Evolutionary conservation across 2,797 vertebrate species (phyloP), one percentile per base, ranked within the genome.

Genomic region (Onychomys torridus): DNA sequence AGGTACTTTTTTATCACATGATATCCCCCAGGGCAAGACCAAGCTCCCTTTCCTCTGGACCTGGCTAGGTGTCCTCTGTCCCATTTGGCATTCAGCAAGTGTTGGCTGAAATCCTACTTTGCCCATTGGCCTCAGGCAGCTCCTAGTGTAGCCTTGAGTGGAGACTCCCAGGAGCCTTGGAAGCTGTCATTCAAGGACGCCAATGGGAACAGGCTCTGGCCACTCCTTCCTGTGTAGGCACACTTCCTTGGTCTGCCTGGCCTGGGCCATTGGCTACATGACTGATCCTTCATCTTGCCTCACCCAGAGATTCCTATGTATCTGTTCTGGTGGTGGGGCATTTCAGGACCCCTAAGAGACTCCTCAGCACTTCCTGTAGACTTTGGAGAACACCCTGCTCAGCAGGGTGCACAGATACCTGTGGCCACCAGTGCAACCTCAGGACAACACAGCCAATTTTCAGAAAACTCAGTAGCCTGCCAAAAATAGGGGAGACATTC

Each of bases 401-500:
- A 17, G 40, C 21, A 0, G 4, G 9, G 52, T 40, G 3, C 63
- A 46, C n/a, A 71, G 87, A 19, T 0, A 27, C 43, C 71, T 0
- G 0, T 10, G 7, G 34, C 43, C 46, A 63, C 27, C 25, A 55
- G 21, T 0, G 10, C 2, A 6, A 65, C 13, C 49, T 17, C 34
- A 8, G 4, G 63, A 25, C 77, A 27, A 29, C 13, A 29, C 16
- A 43, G 49, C 9, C 49, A 55, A 69, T 82, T 82, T 91, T 82
- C 17, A 75, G 63, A 96, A 95, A 92, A 78, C 40, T 90, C 32
- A n/a, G 61, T 59, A 27, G 69, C 12, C 40, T 77, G 43, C 89
- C 93, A 77, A 57, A 77, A 93, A 37, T 32, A 91, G 40, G 78
- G 43, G 75, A 46, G 10, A 84, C 29, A 29, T 49, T 57, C 89